Percentiles rank a stretch among this genome's conserved stretches.
These are phyloP conservation scores for Agapornis roseicollis DNA, from an alignment of 2,113 vertebrate species.

Conservation along the genomic window DNA sequence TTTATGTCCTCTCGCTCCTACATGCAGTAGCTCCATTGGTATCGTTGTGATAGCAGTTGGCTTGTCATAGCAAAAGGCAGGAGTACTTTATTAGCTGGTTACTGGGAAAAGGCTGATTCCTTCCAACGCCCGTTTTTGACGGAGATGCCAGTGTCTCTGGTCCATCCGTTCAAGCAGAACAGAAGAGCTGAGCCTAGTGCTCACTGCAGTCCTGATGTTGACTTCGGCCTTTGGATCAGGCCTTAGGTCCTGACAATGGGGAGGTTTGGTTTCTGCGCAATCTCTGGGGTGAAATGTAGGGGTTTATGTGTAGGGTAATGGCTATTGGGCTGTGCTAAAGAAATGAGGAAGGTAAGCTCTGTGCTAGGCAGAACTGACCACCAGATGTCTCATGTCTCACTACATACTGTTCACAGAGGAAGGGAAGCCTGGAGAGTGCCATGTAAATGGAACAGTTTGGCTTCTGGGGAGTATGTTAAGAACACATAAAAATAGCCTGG, in stretches of 20 bases:
- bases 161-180: neutral
- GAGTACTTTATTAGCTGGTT: neutral
- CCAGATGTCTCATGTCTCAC: slow-evolving; percentile 62
- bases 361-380: slow-evolving; percentile 31
- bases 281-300: neutral
- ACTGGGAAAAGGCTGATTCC: neutral
- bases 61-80: neutral
- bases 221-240: neutral
- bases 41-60: neutral
- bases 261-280: neutral
- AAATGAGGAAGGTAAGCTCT: neutral
- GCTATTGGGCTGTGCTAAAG: neutral
- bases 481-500: slow-evolving; percentile 32
- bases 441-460: neutral
- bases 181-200: neutral
- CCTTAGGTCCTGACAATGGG: neutral
- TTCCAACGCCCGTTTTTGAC: neutral
- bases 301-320: neutral
- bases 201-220: neutral
- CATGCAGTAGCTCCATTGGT: neutral
- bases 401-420: neutral
- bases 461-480: slow-evolving; percentile 1
- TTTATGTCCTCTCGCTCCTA: neutral
- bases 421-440: neutral
- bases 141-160: neutral